Evolutionary conservation across 2,113 vertebrate genomes (phyloP), one percentile per base, ranked within the genome.

Genomic region (Corythoichthys haematopterus): DNA sequence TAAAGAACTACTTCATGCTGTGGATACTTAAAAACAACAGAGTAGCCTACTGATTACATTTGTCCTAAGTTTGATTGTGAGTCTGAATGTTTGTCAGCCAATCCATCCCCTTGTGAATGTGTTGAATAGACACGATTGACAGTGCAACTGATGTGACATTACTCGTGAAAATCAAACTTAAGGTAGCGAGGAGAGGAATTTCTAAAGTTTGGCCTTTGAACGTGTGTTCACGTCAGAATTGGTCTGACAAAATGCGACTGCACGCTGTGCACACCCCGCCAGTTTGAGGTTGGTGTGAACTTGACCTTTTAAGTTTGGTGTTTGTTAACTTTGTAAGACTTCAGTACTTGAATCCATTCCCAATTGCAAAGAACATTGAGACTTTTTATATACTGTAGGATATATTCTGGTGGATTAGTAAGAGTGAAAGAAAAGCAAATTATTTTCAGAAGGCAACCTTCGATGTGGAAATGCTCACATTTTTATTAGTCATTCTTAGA

Each of bases 371-470:
- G 28, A 67, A 35, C 56, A 66, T 60, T 56, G 47, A 65, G 64
- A 61, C 73, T 53, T 56, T 3, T 7, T 43, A 43, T 43, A 43
- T 43, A 43, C 9, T 43, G 40, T 43, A 43, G 40, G 50, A 71
- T 65, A 65, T 71, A 69, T 71, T 76, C 68, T 69, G 14, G 70
- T 12, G 38, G 45, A 28, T 5, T 71, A 45, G n/a, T 75, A 64
- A 47, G 70, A 71, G 64, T 37, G 37, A 61, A 57, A 47, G 50
- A 35, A 69, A 36, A 7, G 59, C 47, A 14, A 67, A 50, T 55
- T 69, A 20, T 47, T 69, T 63, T 81, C 71, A 81, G 9, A 70
- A 74, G 70, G 75, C 38, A 50, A 50, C 5, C 38, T 48, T 16
- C n/a, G 35, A 61, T 53, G 15, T 37, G 37, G 7, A 66, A 47